phyloP scores from a whole-genome alignment of 2,113 vertebrate genomes.

The Propithecus coquereli region DNA sequence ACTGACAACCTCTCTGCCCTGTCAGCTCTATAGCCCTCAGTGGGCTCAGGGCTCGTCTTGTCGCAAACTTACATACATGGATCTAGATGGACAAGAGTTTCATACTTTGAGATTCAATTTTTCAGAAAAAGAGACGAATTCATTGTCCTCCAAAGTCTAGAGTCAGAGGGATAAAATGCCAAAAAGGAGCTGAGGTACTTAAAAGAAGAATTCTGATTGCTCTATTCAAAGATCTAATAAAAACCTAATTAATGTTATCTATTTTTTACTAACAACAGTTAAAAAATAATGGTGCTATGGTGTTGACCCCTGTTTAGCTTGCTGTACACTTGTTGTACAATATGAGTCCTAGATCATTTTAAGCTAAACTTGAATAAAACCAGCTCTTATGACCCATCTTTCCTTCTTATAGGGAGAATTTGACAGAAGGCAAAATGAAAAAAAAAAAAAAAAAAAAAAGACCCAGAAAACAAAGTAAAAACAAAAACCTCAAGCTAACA shows the following conservation, averaged over 20 bases:
- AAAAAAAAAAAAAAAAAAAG: neutral
- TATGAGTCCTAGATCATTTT: neutral
- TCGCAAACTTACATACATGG: neutral
- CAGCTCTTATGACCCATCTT: neutral
- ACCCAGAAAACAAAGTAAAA: neutral
- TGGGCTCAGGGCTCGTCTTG: neutral
- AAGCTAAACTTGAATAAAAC: neutral
- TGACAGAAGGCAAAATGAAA: neutral
- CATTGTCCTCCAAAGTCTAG: neutral
- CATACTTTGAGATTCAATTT: neutral
- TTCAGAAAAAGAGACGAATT: slow-evolving; percentile 31
- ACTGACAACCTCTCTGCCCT: neutral
- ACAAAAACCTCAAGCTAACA: neutral
- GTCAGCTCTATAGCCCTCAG: neutral
- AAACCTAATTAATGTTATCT: neutral
- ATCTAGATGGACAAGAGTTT: neutral
- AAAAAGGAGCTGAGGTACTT: slow-evolving; percentile 16
- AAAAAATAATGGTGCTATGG: neutral
- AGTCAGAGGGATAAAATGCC: slow-evolving; percentile 12
- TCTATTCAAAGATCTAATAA: neutral
- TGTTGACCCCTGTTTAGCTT: neutral
- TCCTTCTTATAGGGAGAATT: neutral
- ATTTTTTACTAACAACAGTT: neutral
- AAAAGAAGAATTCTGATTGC: neutral
- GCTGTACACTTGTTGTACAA: neutral